Evolutionary conservation across 1,140 invertebrate species (phyloP).

Genomic region (Papilio polyxenes): DNA sequence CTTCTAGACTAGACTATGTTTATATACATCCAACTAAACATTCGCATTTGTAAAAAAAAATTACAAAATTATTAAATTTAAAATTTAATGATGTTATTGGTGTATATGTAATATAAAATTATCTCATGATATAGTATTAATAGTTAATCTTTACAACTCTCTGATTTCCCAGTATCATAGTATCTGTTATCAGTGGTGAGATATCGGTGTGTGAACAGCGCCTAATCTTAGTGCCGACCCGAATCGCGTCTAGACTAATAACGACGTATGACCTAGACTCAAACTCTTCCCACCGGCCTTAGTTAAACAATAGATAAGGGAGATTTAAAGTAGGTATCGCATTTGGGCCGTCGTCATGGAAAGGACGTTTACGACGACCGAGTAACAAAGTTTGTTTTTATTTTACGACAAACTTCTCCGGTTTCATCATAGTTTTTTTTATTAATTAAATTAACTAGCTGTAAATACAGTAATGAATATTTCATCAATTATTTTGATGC

Average conservation of each 20-base stretch:
- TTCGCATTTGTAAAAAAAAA: background rate
- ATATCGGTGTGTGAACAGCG: slow-evolving; percentile 62
- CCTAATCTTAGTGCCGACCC: slow-evolving; percentile 71
- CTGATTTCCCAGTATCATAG: slow-evolving; percentile 64
- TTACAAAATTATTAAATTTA: background rate
- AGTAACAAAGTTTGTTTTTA: slow-evolving; percentile 2
- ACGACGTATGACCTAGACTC: slow-evolving; percentile 73
- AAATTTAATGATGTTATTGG: background rate
- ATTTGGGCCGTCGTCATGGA: slow-evolving; percentile 52
- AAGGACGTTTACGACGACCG: slow-evolving; percentile 21
- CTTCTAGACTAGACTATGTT: no score
- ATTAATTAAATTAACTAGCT: no score
- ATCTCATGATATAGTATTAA: slow-evolving; percentile 30
- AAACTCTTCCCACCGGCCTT: slow-evolving; percentile 59
- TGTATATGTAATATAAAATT: slow-evolving; percentile 24
- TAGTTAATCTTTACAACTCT: slow-evolving; percentile 66
- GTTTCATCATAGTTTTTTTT: no score
- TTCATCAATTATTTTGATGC: no score
- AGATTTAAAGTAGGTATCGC: slow-evolving; percentile 58
- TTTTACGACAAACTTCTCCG: background rate
- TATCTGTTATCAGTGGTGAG: slow-evolving; percentile 61
- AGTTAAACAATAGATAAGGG: slow-evolving; percentile 69
- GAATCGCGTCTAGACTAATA: slow-evolving; percentile 69
- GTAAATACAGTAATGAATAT: no score
- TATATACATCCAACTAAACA: no score